Conservation (phyloP, 2,797 vertebrate genomes). For the Sebastes iracundus region DNA sequence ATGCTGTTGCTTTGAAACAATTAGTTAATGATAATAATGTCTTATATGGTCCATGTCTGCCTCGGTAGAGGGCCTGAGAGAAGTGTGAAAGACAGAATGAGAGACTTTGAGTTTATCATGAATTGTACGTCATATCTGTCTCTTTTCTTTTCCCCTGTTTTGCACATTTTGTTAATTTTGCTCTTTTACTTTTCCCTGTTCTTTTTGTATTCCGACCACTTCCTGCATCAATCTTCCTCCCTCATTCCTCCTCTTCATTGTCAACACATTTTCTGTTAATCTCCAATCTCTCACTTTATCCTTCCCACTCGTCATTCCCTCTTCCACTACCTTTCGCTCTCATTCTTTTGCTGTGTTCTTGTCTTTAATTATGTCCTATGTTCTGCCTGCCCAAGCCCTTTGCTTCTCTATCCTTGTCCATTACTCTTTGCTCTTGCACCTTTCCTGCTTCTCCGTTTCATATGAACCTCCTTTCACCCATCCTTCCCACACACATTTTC, state of each 20-base stretch:
- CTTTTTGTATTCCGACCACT: background rate
- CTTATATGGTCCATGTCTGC: conserved; percentile 9
- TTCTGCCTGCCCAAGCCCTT: background rate
- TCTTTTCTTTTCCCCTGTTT: conserved; percentile 21
- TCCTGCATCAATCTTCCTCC: background rate
- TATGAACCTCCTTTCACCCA: background rate
- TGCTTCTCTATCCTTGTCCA: background rate
- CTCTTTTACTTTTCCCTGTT: background rate
- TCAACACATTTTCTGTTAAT: background rate
- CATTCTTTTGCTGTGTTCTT: background rate
- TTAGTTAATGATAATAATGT: background rate
- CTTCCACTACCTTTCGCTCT: background rate
- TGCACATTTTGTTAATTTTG: conserved; percentile 1
- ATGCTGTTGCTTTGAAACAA: background rate
- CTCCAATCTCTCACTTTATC: background rate
- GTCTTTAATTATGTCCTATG: background rate
- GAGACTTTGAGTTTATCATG: conserved; percentile 48
- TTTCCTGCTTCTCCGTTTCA: background rate
- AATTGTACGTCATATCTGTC: conserved; percentile 49
- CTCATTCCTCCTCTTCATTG: background rate
- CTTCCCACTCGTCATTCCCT: background rate
- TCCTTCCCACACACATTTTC: background rate
- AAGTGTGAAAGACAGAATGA: conserved; percentile 58
- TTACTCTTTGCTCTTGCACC: background rate
- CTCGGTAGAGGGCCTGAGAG: background rate